phyloP scores from a whole-genome alignment of 2,797 vertebrate genomes.

The Crenichthys baileyi region DNA sequence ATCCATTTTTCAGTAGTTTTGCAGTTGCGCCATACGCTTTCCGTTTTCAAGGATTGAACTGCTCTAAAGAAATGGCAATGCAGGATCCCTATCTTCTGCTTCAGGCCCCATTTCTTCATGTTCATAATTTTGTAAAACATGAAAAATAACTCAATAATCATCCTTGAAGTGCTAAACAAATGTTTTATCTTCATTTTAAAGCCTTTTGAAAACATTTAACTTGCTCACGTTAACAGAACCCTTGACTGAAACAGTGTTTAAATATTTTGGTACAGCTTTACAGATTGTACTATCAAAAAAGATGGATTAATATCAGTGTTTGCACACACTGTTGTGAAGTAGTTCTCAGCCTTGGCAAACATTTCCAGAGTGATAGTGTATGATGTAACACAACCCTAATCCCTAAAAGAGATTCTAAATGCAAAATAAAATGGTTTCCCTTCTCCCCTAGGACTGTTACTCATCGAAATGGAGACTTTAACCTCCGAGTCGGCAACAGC shows the following conservation, averaged over 20 bases:
- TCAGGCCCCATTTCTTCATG: not conserved
- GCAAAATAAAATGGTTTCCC: conserved; percentile 26
- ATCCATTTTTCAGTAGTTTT: not conserved
- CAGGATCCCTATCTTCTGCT: not conserved
- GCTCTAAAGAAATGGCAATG: not conserved
- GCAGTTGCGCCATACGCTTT: not conserved
- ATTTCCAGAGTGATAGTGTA: conserved; percentile 14
- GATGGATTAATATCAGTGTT: conserved; percentile 8
- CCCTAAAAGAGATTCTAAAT: conserved; percentile 42
- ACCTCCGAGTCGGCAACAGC: conserved; percentile 42
- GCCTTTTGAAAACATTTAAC: not conserved
- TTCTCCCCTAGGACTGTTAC: conserved; percentile 42
- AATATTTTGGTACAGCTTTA: not conserved
- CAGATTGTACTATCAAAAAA: not conserved
- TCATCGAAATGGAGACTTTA: conserved; percentile 56
- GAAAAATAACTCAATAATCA: not conserved
- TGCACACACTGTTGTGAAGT: not conserved
- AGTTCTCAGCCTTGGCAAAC: conserved; percentile 14
- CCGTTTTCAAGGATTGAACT: not conserved
- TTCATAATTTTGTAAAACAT: not conserved
- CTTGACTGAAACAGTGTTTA: not conserved
- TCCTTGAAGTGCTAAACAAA: not conserved
- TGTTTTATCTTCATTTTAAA: not conserved
- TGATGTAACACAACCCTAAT: conserved; percentile 33
- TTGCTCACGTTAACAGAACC: not conserved